Conservation (phyloP, 2,113 vertebrate genomes). For the Setophaga coronata region DNA sequence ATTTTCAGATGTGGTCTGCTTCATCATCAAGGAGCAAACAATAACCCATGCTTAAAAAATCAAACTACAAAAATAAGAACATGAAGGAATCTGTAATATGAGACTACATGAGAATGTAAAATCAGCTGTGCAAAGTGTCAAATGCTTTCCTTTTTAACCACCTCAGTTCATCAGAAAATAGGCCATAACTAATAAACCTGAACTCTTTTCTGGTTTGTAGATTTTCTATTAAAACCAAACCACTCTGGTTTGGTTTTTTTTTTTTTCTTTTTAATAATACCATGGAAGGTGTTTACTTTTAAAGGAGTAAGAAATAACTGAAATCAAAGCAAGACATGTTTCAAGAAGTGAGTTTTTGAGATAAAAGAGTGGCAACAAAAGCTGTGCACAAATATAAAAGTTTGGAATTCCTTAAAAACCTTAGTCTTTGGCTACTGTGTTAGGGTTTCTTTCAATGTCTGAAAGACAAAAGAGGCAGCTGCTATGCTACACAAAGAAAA, state of each 20-base stretch:
- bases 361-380: not conserved
- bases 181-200: not conserved
- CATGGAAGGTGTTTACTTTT: not conserved
- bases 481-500: not conserved
- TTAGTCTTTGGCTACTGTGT: not conserved
- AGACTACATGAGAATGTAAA: not conserved
- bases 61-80: not conserved
- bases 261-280: not conserved
- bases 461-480: not conserved
- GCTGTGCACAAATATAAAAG: not conserved
- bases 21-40: not conserved
- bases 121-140: not conserved
- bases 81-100: not conserved
- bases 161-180: not conserved
- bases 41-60: not conserved
- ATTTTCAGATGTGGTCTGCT: not conserved
- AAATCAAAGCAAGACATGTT: not conserved
- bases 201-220: not conserved
- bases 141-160: not conserved
- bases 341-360: not conserved
- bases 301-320: not conserved
- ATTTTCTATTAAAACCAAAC: not conserved
- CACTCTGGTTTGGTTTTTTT: not conserved
- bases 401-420: not conserved
- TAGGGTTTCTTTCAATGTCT: not conserved